These are phyloP conservation scores for Hippocampus comes DNA, from an alignment of 2,113 vertebrate species.

Conservation along the genomic window DNA sequence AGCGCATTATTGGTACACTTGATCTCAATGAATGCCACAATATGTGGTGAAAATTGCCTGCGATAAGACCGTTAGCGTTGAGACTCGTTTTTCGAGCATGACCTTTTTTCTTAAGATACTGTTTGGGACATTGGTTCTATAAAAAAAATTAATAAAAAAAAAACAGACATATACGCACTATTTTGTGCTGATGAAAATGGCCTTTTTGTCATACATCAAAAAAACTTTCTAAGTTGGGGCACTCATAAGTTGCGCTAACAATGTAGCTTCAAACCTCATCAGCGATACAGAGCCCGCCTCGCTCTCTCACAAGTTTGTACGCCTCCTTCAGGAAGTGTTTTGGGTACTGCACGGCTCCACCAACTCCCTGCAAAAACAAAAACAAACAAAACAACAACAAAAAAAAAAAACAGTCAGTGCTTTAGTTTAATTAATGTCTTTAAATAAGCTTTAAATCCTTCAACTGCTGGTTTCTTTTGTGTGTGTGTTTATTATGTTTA, in stretches of 20 bases:
- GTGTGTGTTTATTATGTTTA: not conserved
- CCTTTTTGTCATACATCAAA: no score
- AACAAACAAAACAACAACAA: no score
- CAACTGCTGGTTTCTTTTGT: not conserved
- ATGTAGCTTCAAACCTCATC: slow-evolving; percentile 80
- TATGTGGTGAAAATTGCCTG: not conserved
- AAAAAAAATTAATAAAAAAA: no score
- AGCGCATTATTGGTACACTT: not conserved
- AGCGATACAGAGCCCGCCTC: slow-evolving; percentile 84
- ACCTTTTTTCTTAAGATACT: no score
- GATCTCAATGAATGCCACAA: not conserved
- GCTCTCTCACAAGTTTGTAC: slow-evolving; percentile 79
- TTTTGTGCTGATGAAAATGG: no score
- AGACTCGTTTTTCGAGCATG: not conserved
- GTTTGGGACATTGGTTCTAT: no score
- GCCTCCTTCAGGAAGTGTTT: slow-evolving; percentile 85
- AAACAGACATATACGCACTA: no score
- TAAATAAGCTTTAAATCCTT: not conserved
- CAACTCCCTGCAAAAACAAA: slow-evolving; percentile 78
- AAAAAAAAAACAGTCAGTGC: not conserved
- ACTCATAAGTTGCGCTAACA: not conserved
- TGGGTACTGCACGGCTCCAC: slow-evolving; percentile 87
- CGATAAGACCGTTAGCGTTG: not conserved
- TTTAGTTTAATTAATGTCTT: no score
- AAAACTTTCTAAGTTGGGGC: no score